phyloP scores from a whole-genome alignment of 2,113 vertebrate genomes.

The Dolichallabes microphthalmus region DNA sequence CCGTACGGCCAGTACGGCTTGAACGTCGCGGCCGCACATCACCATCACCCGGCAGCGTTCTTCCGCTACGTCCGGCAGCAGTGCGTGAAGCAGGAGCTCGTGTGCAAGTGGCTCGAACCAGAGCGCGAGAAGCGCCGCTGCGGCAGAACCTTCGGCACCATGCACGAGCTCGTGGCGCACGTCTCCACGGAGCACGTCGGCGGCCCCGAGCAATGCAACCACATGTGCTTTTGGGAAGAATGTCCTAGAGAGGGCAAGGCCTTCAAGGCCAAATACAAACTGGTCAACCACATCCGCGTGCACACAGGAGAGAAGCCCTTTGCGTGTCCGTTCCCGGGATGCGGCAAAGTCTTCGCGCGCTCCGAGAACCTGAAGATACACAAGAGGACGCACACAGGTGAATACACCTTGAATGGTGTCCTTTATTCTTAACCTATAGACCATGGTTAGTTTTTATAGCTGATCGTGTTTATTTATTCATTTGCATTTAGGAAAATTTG shows the following conservation, averaged over 20 bases:
- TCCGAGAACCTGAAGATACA: conserved; percentile 92
- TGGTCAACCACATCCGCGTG: conserved; percentile 87
- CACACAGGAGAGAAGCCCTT: conserved; percentile 90
- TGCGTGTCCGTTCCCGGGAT: conserved; percentile 86
- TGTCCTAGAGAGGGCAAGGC: conserved; percentile 85
- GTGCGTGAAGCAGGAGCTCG: conserved; percentile 88
- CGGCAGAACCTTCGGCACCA: conserved; percentile 88
- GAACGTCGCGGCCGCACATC: conserved; percentile 71
- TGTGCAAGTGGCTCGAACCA: conserved; percentile 88
- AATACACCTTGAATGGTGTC: no score
- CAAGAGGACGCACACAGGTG: conserved; percentile 91
- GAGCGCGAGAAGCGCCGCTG: conserved; percentile 82
- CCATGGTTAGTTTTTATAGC: background rate
- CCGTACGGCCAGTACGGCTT: conserved; percentile 54
- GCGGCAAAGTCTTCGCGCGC: conserved; percentile 87
- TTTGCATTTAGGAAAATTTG: background rate
- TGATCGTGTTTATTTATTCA: background rate
- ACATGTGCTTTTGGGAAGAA: conserved; percentile 88
- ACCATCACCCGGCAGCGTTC: conserved; percentile 78
- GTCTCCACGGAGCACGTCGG: conserved; percentile 87
- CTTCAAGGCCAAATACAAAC: conserved; percentile 92
- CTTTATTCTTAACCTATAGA: no score
- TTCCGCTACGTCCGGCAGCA: conserved; percentile 90
- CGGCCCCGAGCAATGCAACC: conserved; percentile 85
- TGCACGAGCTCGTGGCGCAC: conserved; percentile 90